These are phyloP conservation scores for Pocota personata DNA, from an alignment of 2,888 invertebrate species.

Conservation along the genomic window DNA sequence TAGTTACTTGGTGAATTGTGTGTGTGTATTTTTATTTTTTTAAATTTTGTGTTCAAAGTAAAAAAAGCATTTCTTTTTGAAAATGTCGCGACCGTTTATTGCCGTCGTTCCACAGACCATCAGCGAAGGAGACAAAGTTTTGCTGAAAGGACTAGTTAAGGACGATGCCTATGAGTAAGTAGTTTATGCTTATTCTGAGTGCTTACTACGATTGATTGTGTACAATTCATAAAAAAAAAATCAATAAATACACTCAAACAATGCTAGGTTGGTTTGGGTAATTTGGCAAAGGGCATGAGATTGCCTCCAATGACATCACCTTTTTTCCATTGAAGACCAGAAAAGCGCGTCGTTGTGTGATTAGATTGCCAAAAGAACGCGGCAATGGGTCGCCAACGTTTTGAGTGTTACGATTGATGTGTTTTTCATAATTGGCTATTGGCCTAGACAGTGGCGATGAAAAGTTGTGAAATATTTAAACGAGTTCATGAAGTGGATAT, in stretches of 20 bases:
- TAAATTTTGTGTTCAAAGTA: constrained; percentile 7
- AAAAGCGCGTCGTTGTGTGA: background rate
- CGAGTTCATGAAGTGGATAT: background rate
- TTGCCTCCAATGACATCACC: constrained; percentile 66
- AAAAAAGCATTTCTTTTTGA: constrained; percentile 24
- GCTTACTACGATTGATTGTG: background rate
- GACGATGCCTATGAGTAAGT: constrained; percentile 80
- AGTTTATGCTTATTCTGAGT: background rate
- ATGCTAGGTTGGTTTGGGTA: background rate
- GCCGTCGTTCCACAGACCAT: constrained; percentile 77
- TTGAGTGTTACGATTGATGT: background rate
- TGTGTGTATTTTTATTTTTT: too few species aligned
- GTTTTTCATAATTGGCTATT: constrained; percentile 9
- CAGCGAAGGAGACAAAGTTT: constrained; percentile 77
- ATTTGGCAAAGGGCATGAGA: constrained; percentile 45
- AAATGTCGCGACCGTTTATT: constrained; percentile 78
- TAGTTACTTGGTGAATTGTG: constrained; percentile 13
- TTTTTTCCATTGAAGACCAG: background rate
- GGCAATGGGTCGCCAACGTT: constrained; percentile 28
- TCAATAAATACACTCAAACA: constrained; percentile 24
- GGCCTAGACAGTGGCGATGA: constrained; percentile 15
- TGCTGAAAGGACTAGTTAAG: constrained; percentile 78
- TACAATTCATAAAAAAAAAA: constrained; percentile 17
- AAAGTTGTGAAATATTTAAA: constrained; percentile 2
- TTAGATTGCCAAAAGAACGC: constrained; percentile 26